Conservation (phyloP, 92 coral and sea anemone genomes). For the Actinostola sp. region DNA sequence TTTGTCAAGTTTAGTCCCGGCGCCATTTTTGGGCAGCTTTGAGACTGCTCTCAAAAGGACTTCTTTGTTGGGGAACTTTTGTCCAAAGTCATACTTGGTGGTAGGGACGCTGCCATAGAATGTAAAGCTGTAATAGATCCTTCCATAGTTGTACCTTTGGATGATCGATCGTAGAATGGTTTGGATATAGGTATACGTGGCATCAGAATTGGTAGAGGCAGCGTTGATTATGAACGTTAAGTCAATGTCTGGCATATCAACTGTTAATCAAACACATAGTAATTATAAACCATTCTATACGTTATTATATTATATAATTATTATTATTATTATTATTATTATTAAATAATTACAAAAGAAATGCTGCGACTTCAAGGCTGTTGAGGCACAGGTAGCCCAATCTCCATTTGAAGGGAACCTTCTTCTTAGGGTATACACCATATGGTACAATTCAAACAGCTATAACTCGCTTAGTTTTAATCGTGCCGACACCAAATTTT, state of each 20-base stretch:
- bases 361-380: no score
- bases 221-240: constrained; percentile 33
- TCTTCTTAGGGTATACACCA: no score
- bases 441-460: no score
- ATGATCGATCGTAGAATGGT: constrained; percentile 24
- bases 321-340: no score
- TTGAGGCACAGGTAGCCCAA: no score
- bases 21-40: constrained; percentile 24
- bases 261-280: constrained; percentile 3
- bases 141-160: constrained; percentile 41
- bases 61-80: constrained; percentile 33
- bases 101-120: constrained; percentile 27
- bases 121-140: constrained; percentile 36
- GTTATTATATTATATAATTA: no score
- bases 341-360: no score
- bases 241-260: constrained; percentile 42
- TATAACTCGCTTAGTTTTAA: no score
- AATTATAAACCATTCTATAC: no score
- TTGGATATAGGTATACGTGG: constrained; percentile 21
- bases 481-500: no score
- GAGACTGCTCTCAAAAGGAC: constrained; percentile 24
- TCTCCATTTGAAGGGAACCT: no score
- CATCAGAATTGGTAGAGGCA: constrained; percentile 25
- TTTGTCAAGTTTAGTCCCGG: constrained; percentile 25
- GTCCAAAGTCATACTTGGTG: constrained; percentile 25